phyloP scores from a whole-genome alignment of 2,797 vertebrate genomes.

The Pyrocephalus nanus region DNA sequence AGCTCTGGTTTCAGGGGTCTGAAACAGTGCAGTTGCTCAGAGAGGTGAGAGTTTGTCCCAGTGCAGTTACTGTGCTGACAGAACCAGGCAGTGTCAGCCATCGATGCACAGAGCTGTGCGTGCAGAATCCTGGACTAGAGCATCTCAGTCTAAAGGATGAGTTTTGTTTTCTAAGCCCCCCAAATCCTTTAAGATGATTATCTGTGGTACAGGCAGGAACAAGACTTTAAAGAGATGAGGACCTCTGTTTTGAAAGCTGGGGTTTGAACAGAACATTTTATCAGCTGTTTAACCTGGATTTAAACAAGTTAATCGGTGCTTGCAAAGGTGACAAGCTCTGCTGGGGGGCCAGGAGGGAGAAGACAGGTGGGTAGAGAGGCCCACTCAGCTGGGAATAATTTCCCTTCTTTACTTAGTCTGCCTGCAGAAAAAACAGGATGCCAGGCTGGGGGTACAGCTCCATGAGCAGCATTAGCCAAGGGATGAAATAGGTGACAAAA shows the following conservation, averaged over 20 bases:
- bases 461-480: not conserved
- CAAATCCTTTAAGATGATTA: conserved; percentile 51
- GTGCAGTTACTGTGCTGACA: not conserved
- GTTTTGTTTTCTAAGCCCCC: conserved; percentile 12
- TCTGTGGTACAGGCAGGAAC: not conserved
- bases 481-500: not conserved
- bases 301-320: not conserved
- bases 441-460: not conserved
- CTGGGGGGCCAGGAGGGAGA: not conserved
- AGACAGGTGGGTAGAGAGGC: not conserved
- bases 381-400: not conserved
- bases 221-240: not conserved
- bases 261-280: not conserved
- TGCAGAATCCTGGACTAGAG: not conserved
- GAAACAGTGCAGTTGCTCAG: not conserved
- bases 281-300: not conserved
- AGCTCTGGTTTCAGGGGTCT: not conserved
- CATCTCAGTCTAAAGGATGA: not conserved
- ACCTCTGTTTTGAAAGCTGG: not conserved
- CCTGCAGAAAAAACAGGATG: not conserved
- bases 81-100: not conserved
- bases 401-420: not conserved
- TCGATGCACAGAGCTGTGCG: rapidly evolving
- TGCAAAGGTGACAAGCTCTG: not conserved
- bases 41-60: not conserved